Conservation (phyloP, 2,797 vertebrate species). For the Oophaga sylvatica region DNA sequence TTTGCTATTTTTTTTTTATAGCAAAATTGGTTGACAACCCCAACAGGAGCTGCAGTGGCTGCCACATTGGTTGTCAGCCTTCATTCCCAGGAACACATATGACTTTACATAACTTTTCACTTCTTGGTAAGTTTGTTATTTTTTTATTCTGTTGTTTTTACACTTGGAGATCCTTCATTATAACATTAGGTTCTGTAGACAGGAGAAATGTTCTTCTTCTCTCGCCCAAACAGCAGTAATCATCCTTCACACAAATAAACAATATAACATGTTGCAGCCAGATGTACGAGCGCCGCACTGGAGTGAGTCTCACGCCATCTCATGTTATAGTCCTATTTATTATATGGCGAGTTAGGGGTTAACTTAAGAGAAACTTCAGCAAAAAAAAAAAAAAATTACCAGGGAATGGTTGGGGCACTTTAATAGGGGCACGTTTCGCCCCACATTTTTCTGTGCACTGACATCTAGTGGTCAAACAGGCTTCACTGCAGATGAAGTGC, state of each 20-base stretch:
- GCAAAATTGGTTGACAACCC: too few species aligned
- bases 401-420: too few species aligned
- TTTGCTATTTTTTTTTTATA: too few species aligned
- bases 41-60: too few species aligned
- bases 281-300: not conserved
- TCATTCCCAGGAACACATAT: not conserved
- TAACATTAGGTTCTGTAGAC: not conserved
- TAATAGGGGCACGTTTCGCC: too few species aligned
- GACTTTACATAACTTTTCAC: not conserved
- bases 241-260: slow-evolving; percentile 11
- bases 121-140: too few species aligned
- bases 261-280: slow-evolving; percentile 33
- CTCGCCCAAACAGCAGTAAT: slow-evolving; percentile 16
- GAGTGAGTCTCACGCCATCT: not conserved
- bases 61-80: not conserved
- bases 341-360: not conserved
- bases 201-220: not conserved
- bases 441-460: too few species aligned
- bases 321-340: not conserved
- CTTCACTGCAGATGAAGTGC: too few species aligned
- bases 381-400: not conserved
- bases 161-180: not conserved
- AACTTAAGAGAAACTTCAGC: not conserved
- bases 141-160: not conserved
- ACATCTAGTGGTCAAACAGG: too few species aligned